phyloP scores from a whole-genome alignment of 2,113 vertebrate species.

The human (Homo sapiens) region DNA sequence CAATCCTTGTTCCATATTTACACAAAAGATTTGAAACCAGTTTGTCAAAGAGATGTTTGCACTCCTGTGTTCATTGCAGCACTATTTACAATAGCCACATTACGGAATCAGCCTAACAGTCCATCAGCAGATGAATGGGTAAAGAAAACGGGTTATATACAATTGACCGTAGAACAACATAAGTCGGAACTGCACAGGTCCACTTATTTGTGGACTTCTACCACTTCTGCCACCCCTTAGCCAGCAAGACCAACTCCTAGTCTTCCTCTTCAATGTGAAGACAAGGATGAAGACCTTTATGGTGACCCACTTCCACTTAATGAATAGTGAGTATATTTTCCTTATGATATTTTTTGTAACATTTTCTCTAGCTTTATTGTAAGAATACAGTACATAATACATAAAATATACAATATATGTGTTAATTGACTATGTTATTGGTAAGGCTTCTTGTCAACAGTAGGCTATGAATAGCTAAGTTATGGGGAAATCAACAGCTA shows the following conservation, averaged over 20 bases:
- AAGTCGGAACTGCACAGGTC: neutral
- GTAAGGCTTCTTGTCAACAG: neutral
- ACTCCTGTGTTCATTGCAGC: neutral
- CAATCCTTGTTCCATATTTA: neutral
- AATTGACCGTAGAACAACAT: neutral
- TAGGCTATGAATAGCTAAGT: neutral
- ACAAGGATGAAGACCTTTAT: neutral
- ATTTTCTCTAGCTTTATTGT: neutral
- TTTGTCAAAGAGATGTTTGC: neutral
- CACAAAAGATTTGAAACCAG: neutral
- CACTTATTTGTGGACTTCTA: neutral
- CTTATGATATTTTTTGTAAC: neutral
- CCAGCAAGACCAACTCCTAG: neutral
- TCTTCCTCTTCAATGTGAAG: neutral
- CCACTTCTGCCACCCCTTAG: neutral
- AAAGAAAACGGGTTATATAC: neutral
- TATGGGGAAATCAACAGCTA: neutral
- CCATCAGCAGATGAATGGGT: neutral
- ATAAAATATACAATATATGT: neutral
- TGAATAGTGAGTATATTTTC: neutral
- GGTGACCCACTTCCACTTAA: neutral
- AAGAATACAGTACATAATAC: neutral
- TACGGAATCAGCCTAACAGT: neutral
- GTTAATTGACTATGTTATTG: neutral
- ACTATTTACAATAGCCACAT: neutral